phyloP scores from a whole-genome alignment of 1,140 invertebrate genomes.

The Neodiprion lecontei region DNA sequence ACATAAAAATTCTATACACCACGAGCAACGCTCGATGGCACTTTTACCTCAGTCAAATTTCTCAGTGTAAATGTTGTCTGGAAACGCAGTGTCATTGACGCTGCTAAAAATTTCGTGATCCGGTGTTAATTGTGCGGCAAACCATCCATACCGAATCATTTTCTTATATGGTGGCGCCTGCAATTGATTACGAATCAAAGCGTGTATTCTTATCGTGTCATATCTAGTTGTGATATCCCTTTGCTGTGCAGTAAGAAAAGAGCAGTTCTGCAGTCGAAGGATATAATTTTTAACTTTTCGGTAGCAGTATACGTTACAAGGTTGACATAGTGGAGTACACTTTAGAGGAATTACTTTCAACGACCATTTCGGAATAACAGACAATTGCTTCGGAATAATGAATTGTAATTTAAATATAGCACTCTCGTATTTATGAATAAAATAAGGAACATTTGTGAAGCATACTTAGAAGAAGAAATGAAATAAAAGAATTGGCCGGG shows the following conservation, averaged over 20 bases:
- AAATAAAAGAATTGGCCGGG: too few relatives aligned
- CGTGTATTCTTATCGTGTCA: conserved; percentile 28
- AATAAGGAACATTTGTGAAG: too few relatives aligned
- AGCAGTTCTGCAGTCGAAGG: conserved; percentile 22
- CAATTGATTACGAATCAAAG: conserved; percentile 25
- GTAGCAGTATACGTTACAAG: conserved; percentile 37
- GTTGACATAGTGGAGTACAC: conserved; percentile 30
- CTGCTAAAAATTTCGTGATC: too few relatives aligned
- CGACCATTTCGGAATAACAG: conserved; percentile 6
- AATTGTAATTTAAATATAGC: too few relatives aligned
- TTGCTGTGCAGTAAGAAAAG: conserved; percentile 13
- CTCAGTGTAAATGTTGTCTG: too few relatives aligned
- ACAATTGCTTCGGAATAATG: too few relatives aligned
- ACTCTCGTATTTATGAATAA: too few relatives aligned
- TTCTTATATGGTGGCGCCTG: conserved; percentile 15
- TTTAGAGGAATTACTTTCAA: conserved; percentile 33
- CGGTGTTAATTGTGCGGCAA: not conserved
- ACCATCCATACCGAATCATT: conserved; percentile 31
- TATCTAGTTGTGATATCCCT: conserved; percentile 19
- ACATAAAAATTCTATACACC: too few relatives aligned
- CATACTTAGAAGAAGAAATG: too few relatives aligned
- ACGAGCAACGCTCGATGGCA: too few relatives aligned
- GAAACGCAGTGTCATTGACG: too few relatives aligned
- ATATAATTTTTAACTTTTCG: conserved; percentile 33
- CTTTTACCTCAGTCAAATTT: too few relatives aligned